Evolutionary conservation across 2,888 invertebrate species (phyloP), one percentile per base, ranked within the genome.

Genomic region (Catonia carolina): DNA sequence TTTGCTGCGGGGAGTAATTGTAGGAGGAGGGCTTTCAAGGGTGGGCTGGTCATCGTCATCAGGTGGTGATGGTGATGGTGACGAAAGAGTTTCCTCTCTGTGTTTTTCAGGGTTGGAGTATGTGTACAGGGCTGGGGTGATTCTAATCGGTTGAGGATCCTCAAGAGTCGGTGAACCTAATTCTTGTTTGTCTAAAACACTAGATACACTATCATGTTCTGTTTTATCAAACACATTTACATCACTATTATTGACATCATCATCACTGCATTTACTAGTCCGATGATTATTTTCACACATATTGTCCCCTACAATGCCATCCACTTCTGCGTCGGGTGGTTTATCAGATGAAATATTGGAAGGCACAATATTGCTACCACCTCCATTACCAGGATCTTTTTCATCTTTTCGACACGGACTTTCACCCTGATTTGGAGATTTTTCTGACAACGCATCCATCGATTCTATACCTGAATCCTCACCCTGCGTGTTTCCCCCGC

Each of bases 391-490:
- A 48, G 37, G 12, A 27, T 67, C 66, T 55, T 70, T 69, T 48
- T 70, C 69, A 51, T 72, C 71, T 61, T 71, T 71, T 47, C 72
- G 66, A 60, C 69, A 66, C 35, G 72, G 72, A 45, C 66, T 66
- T 52, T 69, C 68, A 36, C 88, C 86, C 71, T 90, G 90, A 72
- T 89, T 89, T n/a, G 88, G 88, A 61, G 86, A 89, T 70, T 92
- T 92, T 71, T 93, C 92, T 17, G 91, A 91, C n/a, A 91, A 73
- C 2, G 92, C 91, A 70, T 93, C 92, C 92, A 92, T 91, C 35
- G 90, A 90, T 71, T 92, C 92, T 56, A 92, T 92, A 14, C 92
- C 92, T 56, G 91, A 91, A 73, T 92, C 91, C 70, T 92, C 92
- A 42, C 90, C 90, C 67, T 85, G 85, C 18, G 68, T 69, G 59